A percentile compares a stretch with the other conserved stretches of the same genome.
Conservation (phyloP, 37 sponge, comb jelly and placozoan species). For the Halisarca cf. caerulea region DNA sequence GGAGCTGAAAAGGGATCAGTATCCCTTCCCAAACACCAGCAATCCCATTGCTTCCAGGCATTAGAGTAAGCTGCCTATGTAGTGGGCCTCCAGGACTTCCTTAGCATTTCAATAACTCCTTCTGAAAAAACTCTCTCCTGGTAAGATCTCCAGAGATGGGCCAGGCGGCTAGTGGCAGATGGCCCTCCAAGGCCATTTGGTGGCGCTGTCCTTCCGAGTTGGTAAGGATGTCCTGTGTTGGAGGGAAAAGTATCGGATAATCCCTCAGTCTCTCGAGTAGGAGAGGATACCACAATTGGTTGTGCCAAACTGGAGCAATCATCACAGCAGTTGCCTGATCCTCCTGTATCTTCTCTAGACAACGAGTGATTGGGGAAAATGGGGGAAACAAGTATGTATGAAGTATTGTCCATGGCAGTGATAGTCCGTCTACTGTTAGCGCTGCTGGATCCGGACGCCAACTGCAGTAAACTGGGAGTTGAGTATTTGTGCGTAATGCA, state of each 20-base stretch:
- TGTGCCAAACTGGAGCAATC: constrained; percentile 25
- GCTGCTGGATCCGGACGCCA: no score
- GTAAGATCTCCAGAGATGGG: constrained; percentile 52
- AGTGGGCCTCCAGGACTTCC: constrained; percentile 45
- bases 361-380: no score
- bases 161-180: constrained; percentile 45
- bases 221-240: not conserved
- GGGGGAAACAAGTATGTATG: no score
- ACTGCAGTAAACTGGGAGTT: no score
- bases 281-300: constrained; percentile 4
- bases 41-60: no score
- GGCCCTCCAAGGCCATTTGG: not conserved
- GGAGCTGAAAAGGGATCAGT: no score
- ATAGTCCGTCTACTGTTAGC: no score
- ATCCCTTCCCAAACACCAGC: no score
- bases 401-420: no score
- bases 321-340: no score
- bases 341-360: no score
- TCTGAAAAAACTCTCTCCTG: constrained; percentile 15
- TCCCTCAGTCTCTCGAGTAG: not conserved
- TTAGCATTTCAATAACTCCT: constrained; percentile 33
- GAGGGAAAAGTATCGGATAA: not conserved
- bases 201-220: not conserved
- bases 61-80: constrained; percentile 27
- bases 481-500: no score